A percentile compares a stretch with the other conserved stretches of the same genome.
Conservation (phyloP, 92 coral and sea anemone species). For the Diadumene lineata region DNA sequence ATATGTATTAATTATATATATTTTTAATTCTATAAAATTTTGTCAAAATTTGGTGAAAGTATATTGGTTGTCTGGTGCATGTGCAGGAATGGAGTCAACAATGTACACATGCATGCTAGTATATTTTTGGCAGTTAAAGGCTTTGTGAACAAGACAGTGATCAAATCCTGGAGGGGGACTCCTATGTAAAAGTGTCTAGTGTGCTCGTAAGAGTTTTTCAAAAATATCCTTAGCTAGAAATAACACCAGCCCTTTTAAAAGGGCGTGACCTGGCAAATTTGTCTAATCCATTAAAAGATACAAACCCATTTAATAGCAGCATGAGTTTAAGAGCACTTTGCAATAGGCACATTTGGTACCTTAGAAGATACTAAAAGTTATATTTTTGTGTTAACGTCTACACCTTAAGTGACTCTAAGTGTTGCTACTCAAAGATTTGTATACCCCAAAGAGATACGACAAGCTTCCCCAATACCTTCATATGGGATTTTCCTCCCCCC, state of each 20-base stretch:
- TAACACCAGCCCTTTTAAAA: background rate
- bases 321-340: background rate
- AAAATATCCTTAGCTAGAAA: background rate
- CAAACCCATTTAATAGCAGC: background rate
- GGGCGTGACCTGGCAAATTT: background rate
- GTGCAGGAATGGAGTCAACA: too few relatives aligned
- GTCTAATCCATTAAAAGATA: background rate
- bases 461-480: background rate
- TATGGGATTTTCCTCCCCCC: too few relatives aligned
- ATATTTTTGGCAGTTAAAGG: too few relatives aligned
- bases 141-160: too few relatives aligned
- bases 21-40: too few relatives aligned
- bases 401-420: too few relatives aligned
- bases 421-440: too few relatives aligned
- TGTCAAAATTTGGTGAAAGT: too few relatives aligned
- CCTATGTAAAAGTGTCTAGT: background rate
- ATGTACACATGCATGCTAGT: too few relatives aligned
- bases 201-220: background rate
- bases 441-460: background rate
- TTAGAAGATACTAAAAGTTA: background rate
- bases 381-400: too few relatives aligned
- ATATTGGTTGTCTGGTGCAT: too few relatives aligned
- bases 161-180: background rate
- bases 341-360: background rate
- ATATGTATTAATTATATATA: too few relatives aligned